Evolutionary conservation across 2,888 invertebrate genomes (phyloP), one percentile per base, ranked within the genome.

Genomic region (Synergus laeviventris): DNA sequence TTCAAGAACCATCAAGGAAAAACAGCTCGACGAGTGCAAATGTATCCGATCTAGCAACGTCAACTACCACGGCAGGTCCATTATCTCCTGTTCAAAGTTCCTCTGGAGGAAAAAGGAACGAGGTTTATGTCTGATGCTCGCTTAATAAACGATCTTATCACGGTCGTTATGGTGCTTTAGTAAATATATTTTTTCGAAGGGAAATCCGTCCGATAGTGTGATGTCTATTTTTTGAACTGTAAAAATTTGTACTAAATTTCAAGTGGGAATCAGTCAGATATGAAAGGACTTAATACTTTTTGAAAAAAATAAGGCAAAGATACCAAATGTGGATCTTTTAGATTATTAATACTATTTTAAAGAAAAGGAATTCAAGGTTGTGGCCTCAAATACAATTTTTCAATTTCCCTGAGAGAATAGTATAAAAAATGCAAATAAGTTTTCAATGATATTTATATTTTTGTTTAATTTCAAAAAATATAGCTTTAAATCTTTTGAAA

Each of bases 121-220:
- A 93, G 84, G 93, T 93, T 74, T 93, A 93, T 85, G 93, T 93
- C 76, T 93, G 89, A 92, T 79, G 70, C 42, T 60, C 16, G 38
- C 42, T 77, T 56, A 11, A 38, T 12, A 38, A n/a, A 45, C 24
- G 61, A 64, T 24, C 76, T 66, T 76, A 61, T 66, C 39, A 74
- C 5, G 49, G 8, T 62, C 64, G 64, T 74, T 21, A 54, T 1
- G 31, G 36, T 74, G 31, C 45, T 14, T 42, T 59, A 73, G 54
- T 21, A 24, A 70, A 70, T 31, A 70, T 31, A 42, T 2, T 18
- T 36, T n/a, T n/a, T 38, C 16, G 16, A 73, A 73, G 24, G 56
- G 36, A 45, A 73, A 36, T 73, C 56, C 56, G 56, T 73, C 56
- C 73, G 14, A 73, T 73, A 49, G 49, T 24, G 12, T 38, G 21